A percentile compares a stretch with the other conserved stretches of the same genome.
Evolutionary conservation across 2,113 vertebrate species (phyloP).

Genomic region (Cepphus grylle): DNA sequence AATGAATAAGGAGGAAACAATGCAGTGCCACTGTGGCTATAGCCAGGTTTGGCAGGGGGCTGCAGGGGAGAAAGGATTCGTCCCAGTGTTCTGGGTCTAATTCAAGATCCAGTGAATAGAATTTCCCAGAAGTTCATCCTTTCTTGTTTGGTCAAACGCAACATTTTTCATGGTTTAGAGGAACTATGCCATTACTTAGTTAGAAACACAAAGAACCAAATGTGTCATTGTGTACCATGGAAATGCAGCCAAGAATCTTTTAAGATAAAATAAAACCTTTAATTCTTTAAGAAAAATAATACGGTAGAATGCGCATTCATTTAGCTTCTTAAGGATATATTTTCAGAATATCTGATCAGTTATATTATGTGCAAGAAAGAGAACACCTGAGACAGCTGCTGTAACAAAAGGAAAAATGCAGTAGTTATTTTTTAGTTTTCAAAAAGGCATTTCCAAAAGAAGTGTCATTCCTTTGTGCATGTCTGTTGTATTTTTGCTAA

Average conservation of each 20-base stretch:
- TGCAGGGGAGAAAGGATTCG: conserved; percentile 46
- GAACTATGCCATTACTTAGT: conserved; percentile 67
- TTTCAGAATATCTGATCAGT: conserved; percentile 54
- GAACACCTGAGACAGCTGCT: conserved; percentile 55
- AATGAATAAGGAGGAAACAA: conserved; percentile 64
- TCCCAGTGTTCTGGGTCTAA: conserved; percentile 58
- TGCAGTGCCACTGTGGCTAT: conserved; percentile 24
- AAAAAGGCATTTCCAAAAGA: neutral
- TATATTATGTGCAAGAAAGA: neutral
- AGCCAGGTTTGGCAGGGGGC: conserved; percentile 62
- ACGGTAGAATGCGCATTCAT: conserved; percentile 8
- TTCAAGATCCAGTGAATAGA: conserved; percentile 67
- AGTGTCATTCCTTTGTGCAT: neutral
- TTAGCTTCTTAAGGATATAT: conserved; percentile 47
- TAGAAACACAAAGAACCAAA: conserved; percentile 71
- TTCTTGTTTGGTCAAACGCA: conserved; percentile 70
- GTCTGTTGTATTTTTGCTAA: neutral
- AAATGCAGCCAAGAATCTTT: conserved; percentile 63
- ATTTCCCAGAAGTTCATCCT: conserved; percentile 73
- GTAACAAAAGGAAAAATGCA: conserved; percentile 41
- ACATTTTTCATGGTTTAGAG: conserved; percentile 72
- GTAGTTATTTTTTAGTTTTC: neutral
- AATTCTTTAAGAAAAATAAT: conserved; percentile 54
- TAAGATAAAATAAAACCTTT: conserved; percentile 56
- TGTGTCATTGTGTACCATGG: conserved; percentile 67